Percentiles rank a stretch among this genome's conserved stretches.
phyloP scores from a whole-genome alignment of 2,113 vertebrate species.

The Archocentrus centrarchus region DNA sequence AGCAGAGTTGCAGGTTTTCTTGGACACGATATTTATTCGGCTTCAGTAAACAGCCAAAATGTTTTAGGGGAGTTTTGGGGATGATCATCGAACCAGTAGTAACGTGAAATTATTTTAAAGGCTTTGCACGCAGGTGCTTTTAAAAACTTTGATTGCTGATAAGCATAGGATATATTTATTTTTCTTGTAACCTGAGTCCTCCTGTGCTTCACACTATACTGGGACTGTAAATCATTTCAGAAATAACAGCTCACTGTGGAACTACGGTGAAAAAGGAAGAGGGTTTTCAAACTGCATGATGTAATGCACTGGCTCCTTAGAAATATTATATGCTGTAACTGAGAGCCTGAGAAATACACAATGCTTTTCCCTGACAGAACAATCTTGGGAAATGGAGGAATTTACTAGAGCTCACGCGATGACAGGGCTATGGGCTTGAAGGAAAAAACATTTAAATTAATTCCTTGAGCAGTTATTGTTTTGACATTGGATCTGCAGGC shows the following conservation, averaged over 20 bases:
- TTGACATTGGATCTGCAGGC: neutral
- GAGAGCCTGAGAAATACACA: constrained; percentile 56
- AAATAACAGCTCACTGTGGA: constrained; percentile 40
- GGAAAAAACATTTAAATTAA: constrained; percentile 1
- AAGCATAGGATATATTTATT: neutral
- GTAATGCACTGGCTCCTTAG: constrained; percentile 37
- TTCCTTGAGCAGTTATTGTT: constrained; percentile 27
- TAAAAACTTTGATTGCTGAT: constrained; percentile 26
- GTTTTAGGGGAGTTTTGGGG: neutral
- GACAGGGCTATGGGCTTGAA: constrained; percentile 11
- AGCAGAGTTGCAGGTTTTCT: neutral
- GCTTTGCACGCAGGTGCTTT: neutral
- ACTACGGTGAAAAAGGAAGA: constrained; percentile 19
- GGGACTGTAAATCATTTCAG: constrained; percentile 11
- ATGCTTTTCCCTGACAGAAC: constrained; percentile 48
- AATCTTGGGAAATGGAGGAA: constrained; percentile 69
- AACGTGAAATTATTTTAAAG: neutral
- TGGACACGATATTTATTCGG: neutral
- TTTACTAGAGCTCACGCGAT: constrained; percentile 49
- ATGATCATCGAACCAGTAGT: neutral
- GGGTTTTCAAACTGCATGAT: constrained; percentile 47
- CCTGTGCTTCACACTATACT: neutral
- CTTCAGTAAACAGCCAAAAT: neutral
- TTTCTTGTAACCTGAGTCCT: neutral
- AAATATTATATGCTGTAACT: constrained; percentile 30